phyloP scores from a whole-genome alignment of 2,113 vertebrate genomes.

The Passer montanus region DNA sequence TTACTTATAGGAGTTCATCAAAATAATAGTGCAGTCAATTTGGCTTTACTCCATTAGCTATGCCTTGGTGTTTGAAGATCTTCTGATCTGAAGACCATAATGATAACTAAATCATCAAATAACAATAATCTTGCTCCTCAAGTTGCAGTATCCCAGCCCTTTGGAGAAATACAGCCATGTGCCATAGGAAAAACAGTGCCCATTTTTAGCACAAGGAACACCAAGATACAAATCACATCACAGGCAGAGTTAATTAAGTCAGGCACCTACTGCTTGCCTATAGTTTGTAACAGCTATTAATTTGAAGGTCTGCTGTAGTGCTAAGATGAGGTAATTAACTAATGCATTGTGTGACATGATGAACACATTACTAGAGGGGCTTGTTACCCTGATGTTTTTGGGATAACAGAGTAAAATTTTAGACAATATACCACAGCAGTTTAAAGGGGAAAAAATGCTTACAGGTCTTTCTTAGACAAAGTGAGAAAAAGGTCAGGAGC shows the following conservation, averaged over 20 bases:
- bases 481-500: neutral
- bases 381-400: neutral
- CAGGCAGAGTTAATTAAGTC: constrained; percentile 55
- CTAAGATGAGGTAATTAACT: constrained; percentile 14
- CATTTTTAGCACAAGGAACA: constrained; percentile 2
- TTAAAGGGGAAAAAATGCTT: neutral
- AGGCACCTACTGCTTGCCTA: constrained; percentile 45
- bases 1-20: neutral
- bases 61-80: neutral
- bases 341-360: neutral
- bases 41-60: neutral
- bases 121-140: neutral
- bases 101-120: neutral
- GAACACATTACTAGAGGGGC: neutral
- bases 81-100: neutral
- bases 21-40: neutral
- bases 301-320: neutral
- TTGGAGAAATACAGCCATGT: constrained; percentile 30
- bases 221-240: constrained; percentile 7
- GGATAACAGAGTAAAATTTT: neutral
- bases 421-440: neutral
- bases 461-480: neutral
- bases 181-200: neutral
- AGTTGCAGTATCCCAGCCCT: neutral
- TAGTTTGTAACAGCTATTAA: constrained; percentile 15